Percentiles rank a stretch among this genome's conserved stretches.
Conservation (phyloP, 2,888 invertebrate genomes). For the Platynereis dumerilii region DNA sequence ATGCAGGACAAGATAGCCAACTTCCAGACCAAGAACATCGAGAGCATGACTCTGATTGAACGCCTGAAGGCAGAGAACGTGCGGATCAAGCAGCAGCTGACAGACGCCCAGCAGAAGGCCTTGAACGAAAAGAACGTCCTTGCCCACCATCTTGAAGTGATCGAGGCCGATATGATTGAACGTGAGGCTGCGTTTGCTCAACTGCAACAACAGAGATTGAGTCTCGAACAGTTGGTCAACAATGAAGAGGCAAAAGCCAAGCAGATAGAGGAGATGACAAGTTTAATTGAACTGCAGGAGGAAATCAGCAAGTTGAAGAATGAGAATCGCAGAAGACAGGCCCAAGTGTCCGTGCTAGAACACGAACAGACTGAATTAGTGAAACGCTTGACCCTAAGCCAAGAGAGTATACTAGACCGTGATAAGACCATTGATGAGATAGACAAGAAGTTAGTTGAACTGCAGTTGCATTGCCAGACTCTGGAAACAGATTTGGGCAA, state of each 20-base stretch:
- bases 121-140: constrained; percentile 64
- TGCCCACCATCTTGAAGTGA: constrained; percentile 64
- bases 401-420: constrained; percentile 61
- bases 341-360: constrained; percentile 54
- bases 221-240: constrained; percentile 54
- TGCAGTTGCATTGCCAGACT: constrained; percentile 56
- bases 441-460: constrained; percentile 52
- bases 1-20: constrained; percentile 56
- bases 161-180: constrained; percentile 66
- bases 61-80: constrained; percentile 60
- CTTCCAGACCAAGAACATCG: constrained; percentile 13
- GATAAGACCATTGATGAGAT: constrained; percentile 58
- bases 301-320: constrained; percentile 57
- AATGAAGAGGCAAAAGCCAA: constrained; percentile 11
- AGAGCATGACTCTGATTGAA: constrained; percentile 51
- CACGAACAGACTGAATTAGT: constrained; percentile 61
- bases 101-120: constrained; percentile 62
- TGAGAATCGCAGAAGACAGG: constrained; percentile 58
- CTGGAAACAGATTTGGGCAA: constrained; percentile 49
- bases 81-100: constrained; percentile 55
- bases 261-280: constrained; percentile 1
- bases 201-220: constrained; percentile 57
- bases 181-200: constrained; percentile 64
- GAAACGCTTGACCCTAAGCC: constrained; percentile 59
- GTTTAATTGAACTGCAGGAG: constrained; percentile 46